Conservation (phyloP, 2,113 vertebrate species). For the Psilopogon haemacephalus region DNA sequence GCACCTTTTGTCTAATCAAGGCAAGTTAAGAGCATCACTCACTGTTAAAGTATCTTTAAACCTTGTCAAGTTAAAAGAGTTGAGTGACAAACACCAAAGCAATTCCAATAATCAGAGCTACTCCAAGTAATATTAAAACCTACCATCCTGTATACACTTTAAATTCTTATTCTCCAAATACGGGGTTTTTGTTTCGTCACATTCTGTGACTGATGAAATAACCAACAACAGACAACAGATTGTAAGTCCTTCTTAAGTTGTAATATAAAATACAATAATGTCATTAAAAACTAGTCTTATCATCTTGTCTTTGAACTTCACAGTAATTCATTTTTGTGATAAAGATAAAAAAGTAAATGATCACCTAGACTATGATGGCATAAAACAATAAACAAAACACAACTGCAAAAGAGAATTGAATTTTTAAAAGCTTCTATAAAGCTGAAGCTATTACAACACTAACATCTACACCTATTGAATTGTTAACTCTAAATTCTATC, state of each 20-base stretch:
- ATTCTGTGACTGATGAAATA: not conserved
- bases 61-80: not conserved
- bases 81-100: not conserved
- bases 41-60: not conserved
- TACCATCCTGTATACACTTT: not conserved
- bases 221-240: not conserved
- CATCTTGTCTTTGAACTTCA: slow-evolving; percentile 1
- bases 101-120: not conserved
- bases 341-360: slow-evolving; percentile 18
- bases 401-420: not conserved
- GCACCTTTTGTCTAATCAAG: not conserved
- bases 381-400: not conserved
- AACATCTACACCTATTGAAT: not conserved
- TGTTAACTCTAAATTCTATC: not conserved
- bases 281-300: slow-evolving; percentile 16
- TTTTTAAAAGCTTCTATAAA: not conserved
- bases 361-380: not conserved
- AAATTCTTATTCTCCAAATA: not conserved
- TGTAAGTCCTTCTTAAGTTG: not conserved
- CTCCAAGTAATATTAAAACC: not conserved
- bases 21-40: not conserved
- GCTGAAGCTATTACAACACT: not conserved
- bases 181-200: not conserved
- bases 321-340: not conserved
- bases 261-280: not conserved